Evolutionary conservation across 2,888 invertebrate genomes (phyloP).

Genomic region (Gastracanthus pulcherrimus): DNA sequence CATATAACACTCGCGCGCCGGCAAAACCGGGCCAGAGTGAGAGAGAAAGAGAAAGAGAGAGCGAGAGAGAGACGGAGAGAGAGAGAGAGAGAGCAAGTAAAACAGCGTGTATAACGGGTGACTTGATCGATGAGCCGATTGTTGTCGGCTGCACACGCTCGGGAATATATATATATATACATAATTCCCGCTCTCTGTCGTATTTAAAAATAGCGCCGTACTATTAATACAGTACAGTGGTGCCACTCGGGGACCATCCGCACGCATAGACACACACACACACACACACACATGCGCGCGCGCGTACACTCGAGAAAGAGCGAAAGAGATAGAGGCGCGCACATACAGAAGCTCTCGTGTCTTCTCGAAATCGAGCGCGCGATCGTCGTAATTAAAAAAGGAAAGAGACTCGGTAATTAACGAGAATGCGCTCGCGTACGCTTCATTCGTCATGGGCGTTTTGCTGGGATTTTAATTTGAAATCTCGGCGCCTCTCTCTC

Average conservation of each 20-base stretch:
- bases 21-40: not conserved
- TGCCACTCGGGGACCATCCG: too few relatives aligned
- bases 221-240: too few relatives aligned
- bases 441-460: not conserved
- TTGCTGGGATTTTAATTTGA: slow-evolving; percentile 32
- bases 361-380: slow-evolving; percentile 22
- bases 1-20: not conserved
- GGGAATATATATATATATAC: too few relatives aligned
- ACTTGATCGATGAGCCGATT: slow-evolving; percentile 56
- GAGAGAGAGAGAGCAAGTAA: not conserved
- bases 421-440: not conserved
- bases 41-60: too few relatives aligned
- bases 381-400: slow-evolving; percentile 18
- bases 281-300: not conserved
- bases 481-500: not conserved
- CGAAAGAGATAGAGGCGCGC: not conserved
- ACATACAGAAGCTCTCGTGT: not conserved
- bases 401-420: not conserved
- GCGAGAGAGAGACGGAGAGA: not conserved
- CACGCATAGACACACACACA: too few relatives aligned
- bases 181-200: slow-evolving; percentile 12
- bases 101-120: not conserved
- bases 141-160: slow-evolving; percentile 24
- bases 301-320: not conserved
- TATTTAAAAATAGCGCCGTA: slow-evolving; percentile 26